These are phyloP conservation scores for Daktulosphaira vitifoliae DNA, from an alignment of 1,140 invertebrate genomes.

Conservation along the genomic window DNA sequence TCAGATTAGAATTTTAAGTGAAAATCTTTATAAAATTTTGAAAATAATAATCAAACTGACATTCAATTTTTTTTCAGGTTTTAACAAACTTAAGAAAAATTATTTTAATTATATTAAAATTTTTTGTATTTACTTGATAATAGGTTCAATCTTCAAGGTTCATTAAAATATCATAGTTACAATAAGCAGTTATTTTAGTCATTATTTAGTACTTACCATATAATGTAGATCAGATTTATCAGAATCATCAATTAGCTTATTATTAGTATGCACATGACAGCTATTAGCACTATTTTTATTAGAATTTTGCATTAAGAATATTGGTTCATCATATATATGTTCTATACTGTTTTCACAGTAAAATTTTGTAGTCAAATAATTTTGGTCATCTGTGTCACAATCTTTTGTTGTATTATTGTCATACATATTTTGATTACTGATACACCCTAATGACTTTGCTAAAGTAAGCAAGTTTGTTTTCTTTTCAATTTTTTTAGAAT, in stretches of 20 bases:
- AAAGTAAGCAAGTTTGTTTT: slow-evolving; percentile 5
- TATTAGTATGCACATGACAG: neutral
- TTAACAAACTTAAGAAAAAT: too few species aligned
- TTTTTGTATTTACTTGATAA: neutral
- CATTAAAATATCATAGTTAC: too few species aligned
- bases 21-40: too few species aligned
- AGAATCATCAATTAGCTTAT: slow-evolving; percentile 6
- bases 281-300: slow-evolving; percentile 7
- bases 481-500: slow-evolving; percentile 14
- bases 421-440: neutral
- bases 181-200: slow-evolving; percentile 15
- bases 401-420: neutral
- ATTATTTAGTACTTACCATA: slow-evolving; percentile 20
- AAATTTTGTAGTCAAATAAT: slow-evolving; percentile 13
- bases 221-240: slow-evolving; percentile 29
- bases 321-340: slow-evolving; percentile 26
- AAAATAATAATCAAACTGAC: too few species aligned
- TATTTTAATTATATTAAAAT: too few species aligned
- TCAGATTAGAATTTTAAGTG: too few species aligned
- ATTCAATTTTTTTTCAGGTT: neutral
- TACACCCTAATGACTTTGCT: slow-evolving; percentile 15
- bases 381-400: slow-evolving; percentile 10
- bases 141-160: too few species aligned
- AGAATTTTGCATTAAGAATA: slow-evolving; percentile 2
- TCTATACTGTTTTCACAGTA: neutral